Evolutionary conservation across 2,888 invertebrate genomes (phyloP), one percentile per base, ranked within the genome.

Genomic region (Eumerus sabulonum): DNA sequence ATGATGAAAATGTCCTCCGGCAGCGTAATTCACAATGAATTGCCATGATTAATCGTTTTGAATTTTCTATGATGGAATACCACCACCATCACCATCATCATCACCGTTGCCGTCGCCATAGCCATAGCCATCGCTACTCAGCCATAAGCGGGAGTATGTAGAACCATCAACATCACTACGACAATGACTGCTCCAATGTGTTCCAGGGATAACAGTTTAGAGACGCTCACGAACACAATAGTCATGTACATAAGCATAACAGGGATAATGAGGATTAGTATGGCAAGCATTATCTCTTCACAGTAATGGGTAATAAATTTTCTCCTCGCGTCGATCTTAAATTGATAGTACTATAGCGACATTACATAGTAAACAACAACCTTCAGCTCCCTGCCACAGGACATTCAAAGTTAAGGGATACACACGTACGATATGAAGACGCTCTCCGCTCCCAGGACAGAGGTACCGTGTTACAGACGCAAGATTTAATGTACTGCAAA

Each of bases 1-100:
- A 81, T 81, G 81, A 76, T 81, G 81, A 76, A 81, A 81, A 81
- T 71, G 81, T 81, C 81, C 81, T 81, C 81, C 62, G 66, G 81
- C 81, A 71, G 81, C 70, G 76, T 81, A 81, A 81, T 81, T 81
- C 81, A 81, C 81, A 81, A 81, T 81, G 81, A 81, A 76, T 76
- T 81, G 81, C 66, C 76, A 81, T 74, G 81, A 81, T 81, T 81
- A 81, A 81, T 81, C 76, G 81, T 81, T 81, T 81, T 76, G 81
- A 76, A 81, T 81, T 71, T 76, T 64, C 74, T 64, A 64, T 79
- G 79, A 79, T 79, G 79, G 73, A 79, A 68, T 68, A 50, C 48
- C 57, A 63, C 63, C 35, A 35, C 27, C 27, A 27, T 27, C 27
- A 27, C 27, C 27, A 27, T 27, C 27, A 27, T n/a, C n/a, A n/a